phyloP scores from a whole-genome alignment of 1,140 invertebrate genomes.

The Drosophila sturtevanti region DNA sequence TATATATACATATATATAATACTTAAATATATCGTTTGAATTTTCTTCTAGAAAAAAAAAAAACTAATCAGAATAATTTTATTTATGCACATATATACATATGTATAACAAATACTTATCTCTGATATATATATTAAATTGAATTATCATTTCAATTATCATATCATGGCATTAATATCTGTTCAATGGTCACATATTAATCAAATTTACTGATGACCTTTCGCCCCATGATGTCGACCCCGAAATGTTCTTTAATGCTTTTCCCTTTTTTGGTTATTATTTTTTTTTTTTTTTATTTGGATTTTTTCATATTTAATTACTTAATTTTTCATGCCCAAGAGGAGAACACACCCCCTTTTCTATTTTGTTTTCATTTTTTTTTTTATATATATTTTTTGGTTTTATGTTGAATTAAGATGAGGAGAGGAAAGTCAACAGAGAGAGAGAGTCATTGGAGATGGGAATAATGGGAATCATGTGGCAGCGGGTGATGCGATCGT shows the following conservation, averaged over 20 bases:
- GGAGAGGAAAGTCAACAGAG: slow-evolving; percentile 4
- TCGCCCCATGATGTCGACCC: not conserved
- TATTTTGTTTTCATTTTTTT: too few species aligned
- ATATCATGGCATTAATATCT: not conserved
- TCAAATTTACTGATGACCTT: not conserved
- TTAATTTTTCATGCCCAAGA: slow-evolving; percentile 77
- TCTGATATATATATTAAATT: too few species aligned
- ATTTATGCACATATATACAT: too few species aligned
- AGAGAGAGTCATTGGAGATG: too few species aligned
- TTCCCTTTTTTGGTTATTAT: too few species aligned
- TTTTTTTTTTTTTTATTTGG: slow-evolving; percentile 27
- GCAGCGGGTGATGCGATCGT: slow-evolving; percentile 27
- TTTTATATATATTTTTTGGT: too few species aligned
- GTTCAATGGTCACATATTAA: not conserved
- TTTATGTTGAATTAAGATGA: slow-evolving; percentile 4
- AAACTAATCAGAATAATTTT: too few species aligned
- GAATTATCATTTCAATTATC: not conserved
- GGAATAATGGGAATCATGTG: slow-evolving; percentile 21
- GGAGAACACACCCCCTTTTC: slow-evolving; percentile 31
- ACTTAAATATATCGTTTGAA: too few species aligned
- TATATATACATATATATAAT: too few species aligned
- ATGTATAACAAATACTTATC: too few species aligned
- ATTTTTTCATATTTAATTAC: slow-evolving; percentile 63
- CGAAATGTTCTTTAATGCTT: not conserved
- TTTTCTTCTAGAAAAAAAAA: too few species aligned